phyloP scores from a whole-genome alignment of 2,113 vertebrate species.

The Trichechus manatus region DNA sequence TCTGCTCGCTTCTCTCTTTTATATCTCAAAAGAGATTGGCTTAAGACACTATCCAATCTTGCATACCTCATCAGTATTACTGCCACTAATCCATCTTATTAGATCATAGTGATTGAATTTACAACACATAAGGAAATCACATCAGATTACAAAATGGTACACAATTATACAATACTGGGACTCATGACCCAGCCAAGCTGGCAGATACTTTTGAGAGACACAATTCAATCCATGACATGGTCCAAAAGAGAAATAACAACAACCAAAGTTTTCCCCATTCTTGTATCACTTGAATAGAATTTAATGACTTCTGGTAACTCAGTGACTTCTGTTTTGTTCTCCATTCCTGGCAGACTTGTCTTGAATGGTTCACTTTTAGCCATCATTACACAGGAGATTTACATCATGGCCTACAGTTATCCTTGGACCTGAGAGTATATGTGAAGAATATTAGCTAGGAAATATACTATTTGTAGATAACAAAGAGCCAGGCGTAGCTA shows the following conservation, averaged over 20 bases:
- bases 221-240: too few relatives aligned
- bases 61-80: too few relatives aligned
- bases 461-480: conserved; percentile 42
- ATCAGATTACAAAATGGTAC: too few relatives aligned
- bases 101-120: too few relatives aligned
- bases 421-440: conserved; percentile 8
- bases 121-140: too few relatives aligned
- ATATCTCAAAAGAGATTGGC: too few relatives aligned
- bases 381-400: conserved; percentile 44
- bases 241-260: not conserved
- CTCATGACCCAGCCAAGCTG: too few relatives aligned
- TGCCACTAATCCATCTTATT: too few relatives aligned
- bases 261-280: not conserved
- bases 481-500: not conserved
- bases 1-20: too few relatives aligned
- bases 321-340: conserved; percentile 37
- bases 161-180: too few relatives aligned
- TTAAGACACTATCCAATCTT: too few relatives aligned
- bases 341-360: conserved; percentile 37
- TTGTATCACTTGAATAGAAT: conserved; percentile 28
- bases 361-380: conserved; percentile 50
- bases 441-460: conserved; percentile 54
- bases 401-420: not conserved
- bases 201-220: too few relatives aligned
- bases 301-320: conserved; percentile 21